Evolutionary conservation across 1,140 invertebrate genomes (phyloP).

Genomic region (Augochlora pura): DNA sequence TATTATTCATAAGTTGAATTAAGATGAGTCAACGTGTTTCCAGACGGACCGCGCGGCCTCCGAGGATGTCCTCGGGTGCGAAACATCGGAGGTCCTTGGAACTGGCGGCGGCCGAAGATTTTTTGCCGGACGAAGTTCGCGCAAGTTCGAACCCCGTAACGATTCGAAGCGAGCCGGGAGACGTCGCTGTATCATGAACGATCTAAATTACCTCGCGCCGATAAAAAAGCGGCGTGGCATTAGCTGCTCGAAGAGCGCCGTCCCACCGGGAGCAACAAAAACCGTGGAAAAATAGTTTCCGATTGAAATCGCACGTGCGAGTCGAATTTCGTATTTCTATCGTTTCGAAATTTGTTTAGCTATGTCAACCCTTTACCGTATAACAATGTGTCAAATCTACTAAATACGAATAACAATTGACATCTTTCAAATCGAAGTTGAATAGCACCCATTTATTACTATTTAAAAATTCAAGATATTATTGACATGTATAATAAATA

Average conservation of each 20-base stretch:
- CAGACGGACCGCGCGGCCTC: no score
- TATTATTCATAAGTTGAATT: constrained; percentile 4
- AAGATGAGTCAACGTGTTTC: neutral
- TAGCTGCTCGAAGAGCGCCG: neutral
- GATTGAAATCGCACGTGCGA: no score
- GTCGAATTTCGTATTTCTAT: no score
- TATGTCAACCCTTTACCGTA: no score
- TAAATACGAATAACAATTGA: no score
- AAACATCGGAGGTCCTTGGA: neutral
- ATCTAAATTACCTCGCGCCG: constrained; percentile 28
- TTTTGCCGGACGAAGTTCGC: neutral
- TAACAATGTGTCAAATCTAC: no score
- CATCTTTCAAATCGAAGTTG: no score
- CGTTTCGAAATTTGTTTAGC: no score
- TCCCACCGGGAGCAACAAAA: no score
- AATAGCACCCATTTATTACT: no score
- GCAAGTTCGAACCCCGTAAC: neutral
- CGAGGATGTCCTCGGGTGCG: neutral
- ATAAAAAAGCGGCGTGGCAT: neutral
- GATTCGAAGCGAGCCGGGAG: neutral
- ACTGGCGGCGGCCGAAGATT: neutral
- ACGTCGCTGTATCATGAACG: neutral
- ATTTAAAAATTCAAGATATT: no score
- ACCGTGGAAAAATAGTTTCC: neutral
- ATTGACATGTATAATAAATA: no score